phyloP scores from a whole-genome alignment of 2,888 invertebrate species.

The Branchipolynoe longqiensis region DNA sequence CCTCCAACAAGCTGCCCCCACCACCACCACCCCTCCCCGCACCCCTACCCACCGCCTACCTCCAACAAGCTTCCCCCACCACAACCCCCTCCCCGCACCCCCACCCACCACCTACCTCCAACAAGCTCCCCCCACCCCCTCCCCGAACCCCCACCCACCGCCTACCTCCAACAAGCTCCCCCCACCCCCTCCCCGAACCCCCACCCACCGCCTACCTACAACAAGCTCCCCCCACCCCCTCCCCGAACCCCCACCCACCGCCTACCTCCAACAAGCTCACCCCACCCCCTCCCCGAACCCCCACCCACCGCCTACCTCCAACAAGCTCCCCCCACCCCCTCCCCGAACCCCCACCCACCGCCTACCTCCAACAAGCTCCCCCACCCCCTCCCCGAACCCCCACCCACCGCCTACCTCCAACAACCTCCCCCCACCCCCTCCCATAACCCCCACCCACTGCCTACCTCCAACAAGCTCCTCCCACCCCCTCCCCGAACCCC shows the following conservation, averaged over 20 bases:
- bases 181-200: neutral
- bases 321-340: neutral
- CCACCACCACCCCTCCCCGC: neutral
- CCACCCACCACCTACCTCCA: no score
- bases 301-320: no score
- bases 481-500: neutral
- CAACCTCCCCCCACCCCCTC: neutral
- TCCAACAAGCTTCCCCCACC: neutral
- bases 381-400: neutral
- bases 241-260: neutral
- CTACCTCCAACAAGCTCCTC: no score
- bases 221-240: neutral
- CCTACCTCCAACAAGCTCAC: no score
- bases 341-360: neutral
- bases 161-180: no score
- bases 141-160: neutral
- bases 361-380: neutral
- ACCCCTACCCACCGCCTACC: neutral
- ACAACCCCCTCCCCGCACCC: neutral
- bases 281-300: no score
- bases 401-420: neutral
- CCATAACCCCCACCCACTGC: neutral
- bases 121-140: neutral
- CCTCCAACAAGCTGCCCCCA: neutral
- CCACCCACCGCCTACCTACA: neutral